Percentiles rank a stretch among this genome's conserved stretches.
Conservation (phyloP, 2,113 vertebrate genomes). For the Urocitellus parryii region DNA sequence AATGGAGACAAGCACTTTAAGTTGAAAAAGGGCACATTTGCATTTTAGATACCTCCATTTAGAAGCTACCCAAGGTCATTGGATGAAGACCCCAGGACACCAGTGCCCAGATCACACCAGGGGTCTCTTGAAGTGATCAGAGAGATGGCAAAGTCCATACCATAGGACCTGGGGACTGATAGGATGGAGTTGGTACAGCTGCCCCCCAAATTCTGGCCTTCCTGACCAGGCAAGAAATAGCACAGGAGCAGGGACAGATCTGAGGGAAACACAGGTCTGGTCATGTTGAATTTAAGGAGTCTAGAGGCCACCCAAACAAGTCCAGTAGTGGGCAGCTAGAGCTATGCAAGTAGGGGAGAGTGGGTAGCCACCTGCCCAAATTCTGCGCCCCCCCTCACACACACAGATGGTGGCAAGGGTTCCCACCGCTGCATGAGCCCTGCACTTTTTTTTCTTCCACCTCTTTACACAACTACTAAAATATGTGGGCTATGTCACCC, state of each 20-base stretch:
- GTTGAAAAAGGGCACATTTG: background rate
- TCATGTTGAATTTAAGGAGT: background rate
- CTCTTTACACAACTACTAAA: background rate
- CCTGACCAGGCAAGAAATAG: accelerated
- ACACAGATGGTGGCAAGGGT: accelerated
- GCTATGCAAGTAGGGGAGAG: background rate
- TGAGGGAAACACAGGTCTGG: background rate
- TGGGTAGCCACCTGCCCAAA: background rate
- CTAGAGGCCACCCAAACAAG: background rate
- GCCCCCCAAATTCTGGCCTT: background rate
- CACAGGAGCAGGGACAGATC: no score
- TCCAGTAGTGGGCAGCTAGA: accelerated
- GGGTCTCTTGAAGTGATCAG: background rate
- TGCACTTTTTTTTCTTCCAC: accelerated
- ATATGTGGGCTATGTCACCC: accelerated
- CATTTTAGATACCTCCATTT: background rate
- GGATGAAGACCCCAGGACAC: background rate
- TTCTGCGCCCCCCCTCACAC: background rate
- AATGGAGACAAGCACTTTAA: background rate
- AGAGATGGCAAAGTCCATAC: background rate
- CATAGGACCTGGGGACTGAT: background rate
- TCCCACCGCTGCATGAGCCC: background rate
- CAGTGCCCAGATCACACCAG: background rate
- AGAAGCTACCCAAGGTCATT: no score
- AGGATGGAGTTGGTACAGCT: background rate